Percentiles rank a stretch among this genome's conserved stretches.
Conservation (phyloP, 2,113 vertebrate species). For the Xiphophorus couchianus region DNA sequence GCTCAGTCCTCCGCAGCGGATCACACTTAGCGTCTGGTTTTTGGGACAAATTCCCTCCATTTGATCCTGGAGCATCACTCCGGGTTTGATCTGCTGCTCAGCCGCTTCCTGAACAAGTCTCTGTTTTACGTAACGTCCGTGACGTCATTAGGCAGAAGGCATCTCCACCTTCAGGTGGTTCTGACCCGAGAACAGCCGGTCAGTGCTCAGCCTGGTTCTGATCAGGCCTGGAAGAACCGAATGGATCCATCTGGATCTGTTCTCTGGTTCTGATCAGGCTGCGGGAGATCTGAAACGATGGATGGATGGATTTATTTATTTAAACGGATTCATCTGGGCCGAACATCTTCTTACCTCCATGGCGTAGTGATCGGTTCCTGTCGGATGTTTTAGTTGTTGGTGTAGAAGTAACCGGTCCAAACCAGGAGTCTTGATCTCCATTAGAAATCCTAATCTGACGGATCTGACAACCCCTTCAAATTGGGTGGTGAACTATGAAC, state of each 20-base stretch:
- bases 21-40: neutral
- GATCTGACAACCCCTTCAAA: too few relatives aligned
- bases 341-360: too few relatives aligned
- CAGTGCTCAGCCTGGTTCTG: constrained; percentile 23
- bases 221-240: constrained; percentile 61
- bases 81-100: neutral
- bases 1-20: neutral
- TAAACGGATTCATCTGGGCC: too few relatives aligned
- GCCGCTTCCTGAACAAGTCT: constrained; percentile 39
- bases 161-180: constrained; percentile 48
- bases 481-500: too few relatives aligned
- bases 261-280: neutral
- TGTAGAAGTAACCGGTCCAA: too few relatives aligned
- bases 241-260: neutral
- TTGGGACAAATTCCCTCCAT: neutral
- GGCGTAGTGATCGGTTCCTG: too few relatives aligned
- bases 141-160: constrained; percentile 41
- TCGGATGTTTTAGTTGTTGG: too few relatives aligned
- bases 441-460: too few relatives aligned
- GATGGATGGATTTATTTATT: too few relatives aligned
- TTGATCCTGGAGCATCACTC: neutral
- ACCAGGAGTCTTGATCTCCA: too few relatives aligned
- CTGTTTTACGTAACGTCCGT: constrained; percentile 24
- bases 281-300: neutral
- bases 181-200: constrained; percentile 54